phyloP scores from a whole-genome alignment of 2,888 invertebrate species.

The Tenodera sinensis region DNA sequence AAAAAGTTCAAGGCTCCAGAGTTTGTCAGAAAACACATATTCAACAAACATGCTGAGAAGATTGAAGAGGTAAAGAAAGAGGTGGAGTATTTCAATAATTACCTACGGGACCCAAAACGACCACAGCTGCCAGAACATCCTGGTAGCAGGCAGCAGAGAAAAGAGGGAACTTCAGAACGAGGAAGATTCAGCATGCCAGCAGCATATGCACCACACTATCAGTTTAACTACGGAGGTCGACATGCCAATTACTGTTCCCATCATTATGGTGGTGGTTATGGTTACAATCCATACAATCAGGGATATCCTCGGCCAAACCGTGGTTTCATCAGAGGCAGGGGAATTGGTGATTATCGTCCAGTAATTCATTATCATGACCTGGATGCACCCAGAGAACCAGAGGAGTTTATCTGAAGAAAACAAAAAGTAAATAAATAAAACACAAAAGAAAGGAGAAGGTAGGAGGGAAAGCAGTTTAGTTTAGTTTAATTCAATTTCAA shows the following conservation, averaged over 20 bases:
- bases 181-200: constrained; percentile 31
- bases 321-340: too few species aligned
- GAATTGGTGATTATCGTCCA: constrained; percentile 76
- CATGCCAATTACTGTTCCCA: too few species aligned
- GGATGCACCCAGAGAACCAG: constrained; percentile 88
- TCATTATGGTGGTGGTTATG: too few species aligned
- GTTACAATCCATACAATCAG: too few species aligned
- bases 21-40: constrained; percentile 96
- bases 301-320: too few species aligned
- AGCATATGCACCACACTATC: constrained; percentile 30
- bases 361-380: constrained; percentile 90
- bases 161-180: constrained; percentile 34
- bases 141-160: constrained; percentile 45
- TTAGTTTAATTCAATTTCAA: too few species aligned
- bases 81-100: constrained; percentile 97
- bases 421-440: too few species aligned
- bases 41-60: constrained; percentile 95
- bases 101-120: constrained; percentile 85
- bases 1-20: constrained; percentile 99
- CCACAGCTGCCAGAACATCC: constrained; percentile 90
- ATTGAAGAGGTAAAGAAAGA: constrained; percentile 96
- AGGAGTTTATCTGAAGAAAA: constrained; percentile 71
- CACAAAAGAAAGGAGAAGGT: too few species aligned
- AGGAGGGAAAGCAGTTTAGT: too few species aligned
- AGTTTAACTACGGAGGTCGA: too few species aligned